These are phyloP conservation scores for Scaptomyza reducta DNA, from an alignment of 2,888 invertebrate species.

Conservation along the genomic window DNA sequence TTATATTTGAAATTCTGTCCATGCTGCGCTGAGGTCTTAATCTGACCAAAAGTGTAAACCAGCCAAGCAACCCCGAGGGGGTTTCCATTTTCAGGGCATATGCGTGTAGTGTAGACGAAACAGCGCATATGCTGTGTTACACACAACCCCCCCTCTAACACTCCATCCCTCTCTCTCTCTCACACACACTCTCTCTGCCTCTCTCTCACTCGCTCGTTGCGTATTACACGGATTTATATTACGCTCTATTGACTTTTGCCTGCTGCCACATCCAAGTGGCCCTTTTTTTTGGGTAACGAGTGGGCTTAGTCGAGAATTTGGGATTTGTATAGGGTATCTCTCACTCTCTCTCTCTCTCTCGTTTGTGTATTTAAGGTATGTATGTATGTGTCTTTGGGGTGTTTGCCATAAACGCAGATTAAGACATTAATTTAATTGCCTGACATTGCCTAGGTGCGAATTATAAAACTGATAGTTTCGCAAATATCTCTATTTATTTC, in stretches of 20 bases:
- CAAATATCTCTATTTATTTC: conserved; percentile 12
- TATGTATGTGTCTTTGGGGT: conserved; percentile 58
- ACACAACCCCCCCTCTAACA: not conserved
- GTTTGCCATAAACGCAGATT: conserved; percentile 79
- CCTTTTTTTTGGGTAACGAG: conserved; percentile 55
- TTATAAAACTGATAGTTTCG: conserved; percentile 25
- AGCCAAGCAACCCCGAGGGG: conserved; percentile 61
- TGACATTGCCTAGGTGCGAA: conserved; percentile 56
- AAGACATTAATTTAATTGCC: conserved; percentile 81
- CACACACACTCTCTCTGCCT: conserved; percentile 6
- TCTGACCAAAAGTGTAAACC: conserved; percentile 82
- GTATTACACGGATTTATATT: conserved; percentile 77
- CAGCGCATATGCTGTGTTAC: conserved; percentile 43
- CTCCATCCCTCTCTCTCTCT: not conserved
- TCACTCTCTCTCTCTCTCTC: not conserved
- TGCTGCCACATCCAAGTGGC: conserved; percentile 68
- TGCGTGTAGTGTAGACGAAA: conserved; percentile 40
- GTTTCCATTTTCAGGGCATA: conserved; percentile 58
- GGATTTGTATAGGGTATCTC: conserved; percentile 14
- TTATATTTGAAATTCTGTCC: conserved; percentile 26
- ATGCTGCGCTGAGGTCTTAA: conserved; percentile 81
- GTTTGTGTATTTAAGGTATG: not conserved
- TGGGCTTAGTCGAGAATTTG: conserved; percentile 60
- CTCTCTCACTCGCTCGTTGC: conserved; percentile 6
- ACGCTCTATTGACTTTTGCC: conserved; percentile 80